Evolutionary conservation across 2,888 invertebrate species (phyloP).

Genomic region (Drosophila austrosaltans): DNA sequence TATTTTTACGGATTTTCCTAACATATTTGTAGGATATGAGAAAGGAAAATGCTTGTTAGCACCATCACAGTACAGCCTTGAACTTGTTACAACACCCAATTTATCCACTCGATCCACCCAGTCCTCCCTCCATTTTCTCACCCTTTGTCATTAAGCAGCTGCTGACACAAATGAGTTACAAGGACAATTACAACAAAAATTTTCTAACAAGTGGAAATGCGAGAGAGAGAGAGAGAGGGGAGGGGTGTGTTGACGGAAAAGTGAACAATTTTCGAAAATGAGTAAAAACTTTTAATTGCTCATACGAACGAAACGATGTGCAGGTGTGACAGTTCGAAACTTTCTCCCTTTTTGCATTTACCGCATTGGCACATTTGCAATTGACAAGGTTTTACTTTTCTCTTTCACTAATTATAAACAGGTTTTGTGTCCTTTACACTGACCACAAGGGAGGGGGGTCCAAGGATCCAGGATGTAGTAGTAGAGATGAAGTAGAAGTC

Average conservation of each 20-base stretch:
- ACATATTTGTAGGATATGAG: conserved; percentile 57
- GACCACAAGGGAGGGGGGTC: neutral
- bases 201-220: conserved; percentile 7
- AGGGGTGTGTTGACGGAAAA: neutral
- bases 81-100: conserved; percentile 55
- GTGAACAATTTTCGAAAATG: conserved; percentile 25
- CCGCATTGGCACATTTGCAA: conserved; percentile 41
- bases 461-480: neutral
- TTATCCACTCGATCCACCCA: conserved; percentile 1
- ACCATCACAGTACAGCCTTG: conserved; percentile 61
- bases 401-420: conserved; percentile 56
- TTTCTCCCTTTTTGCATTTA: conserved; percentile 19
- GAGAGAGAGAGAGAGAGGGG: neutral
- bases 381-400: conserved; percentile 52
- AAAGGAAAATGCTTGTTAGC: conserved; percentile 74
- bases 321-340: conserved; percentile 53
- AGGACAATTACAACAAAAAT: conserved; percentile 58
- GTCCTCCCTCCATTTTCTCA: conserved; percentile 22
- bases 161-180: conserved; percentile 56
- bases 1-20: conserved; percentile 23
- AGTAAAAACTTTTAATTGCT: conserved; percentile 68
- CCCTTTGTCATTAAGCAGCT: conserved; percentile 50
- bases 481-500: neutral
- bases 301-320: conserved; percentile 42
- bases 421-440: conserved; percentile 2